A percentile compares a stretch with the other conserved stretches of the same genome.
These are phyloP conservation scores for Empidonax alnorum DNA, from an alignment of 2,113 vertebrate species.

Conservation along the genomic window DNA sequence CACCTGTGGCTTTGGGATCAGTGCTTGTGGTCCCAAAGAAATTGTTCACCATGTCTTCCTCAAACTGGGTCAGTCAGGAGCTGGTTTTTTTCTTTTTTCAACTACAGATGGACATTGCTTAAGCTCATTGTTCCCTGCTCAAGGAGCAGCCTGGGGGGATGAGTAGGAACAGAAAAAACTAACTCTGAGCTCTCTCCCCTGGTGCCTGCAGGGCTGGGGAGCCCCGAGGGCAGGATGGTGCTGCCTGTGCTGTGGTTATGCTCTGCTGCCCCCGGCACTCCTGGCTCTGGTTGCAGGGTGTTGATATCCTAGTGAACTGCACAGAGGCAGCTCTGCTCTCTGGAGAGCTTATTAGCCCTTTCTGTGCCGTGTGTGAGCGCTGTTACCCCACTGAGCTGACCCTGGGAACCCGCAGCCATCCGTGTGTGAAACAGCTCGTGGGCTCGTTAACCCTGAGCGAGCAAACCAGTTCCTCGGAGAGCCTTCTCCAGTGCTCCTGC, in stretches of 20 bases:
- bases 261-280: not conserved
- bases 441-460: not conserved
- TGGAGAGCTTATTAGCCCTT: slow-evolving; percentile 24
- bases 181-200: not conserved
- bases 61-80: not conserved
- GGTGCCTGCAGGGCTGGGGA: not conserved
- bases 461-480: not conserved
- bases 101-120: not conserved
- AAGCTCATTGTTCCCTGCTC: not conserved
- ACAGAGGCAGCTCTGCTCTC: not conserved
- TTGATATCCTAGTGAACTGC: not conserved
- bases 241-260: not conserved
- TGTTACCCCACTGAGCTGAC: not conserved
- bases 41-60: not conserved
- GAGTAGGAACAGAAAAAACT: not conserved
- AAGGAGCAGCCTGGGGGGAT: not conserved
- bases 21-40: not conserved
- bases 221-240: not conserved
- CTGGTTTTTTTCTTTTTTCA: not conserved
- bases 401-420: not conserved
- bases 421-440: not conserved
- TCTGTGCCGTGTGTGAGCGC: not conserved
- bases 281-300: not conserved
- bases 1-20: not conserved
- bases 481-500: not conserved